Evolutionary conservation across 2,113 vertebrate genomes (phyloP).

Genomic region (Aphelocoma coerulescens): DNA sequence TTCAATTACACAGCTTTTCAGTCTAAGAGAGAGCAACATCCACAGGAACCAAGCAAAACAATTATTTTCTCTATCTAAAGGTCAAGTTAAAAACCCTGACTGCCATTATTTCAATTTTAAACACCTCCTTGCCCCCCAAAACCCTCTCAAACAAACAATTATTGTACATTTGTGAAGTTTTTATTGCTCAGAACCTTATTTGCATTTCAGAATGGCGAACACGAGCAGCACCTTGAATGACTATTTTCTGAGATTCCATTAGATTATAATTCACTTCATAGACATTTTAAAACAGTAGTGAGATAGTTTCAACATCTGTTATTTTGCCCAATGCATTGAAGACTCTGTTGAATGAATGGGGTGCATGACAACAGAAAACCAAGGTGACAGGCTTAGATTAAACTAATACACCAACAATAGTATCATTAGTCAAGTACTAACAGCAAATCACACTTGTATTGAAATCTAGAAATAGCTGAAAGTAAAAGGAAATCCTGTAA

Average conservation of each 20-base stretch:
- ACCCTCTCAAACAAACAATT: neutral
- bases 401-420: conserved; percentile 49
- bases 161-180: neutral
- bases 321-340: conserved; percentile 3
- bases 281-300: neutral
- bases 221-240: neutral
- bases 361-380: conserved; percentile 23
- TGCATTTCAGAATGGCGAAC: neutral
- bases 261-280: neutral
- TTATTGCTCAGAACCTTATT: neutral
- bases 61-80: conserved; percentile 8
- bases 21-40: neutral
- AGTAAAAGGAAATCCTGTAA: conserved; percentile 14
- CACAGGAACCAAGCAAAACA: neutral
- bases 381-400: conserved; percentile 48
- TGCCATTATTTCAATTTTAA: conserved; percentile 8
- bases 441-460: conserved; percentile 28
- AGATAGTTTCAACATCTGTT: conserved; percentile 15
- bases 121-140: neutral
- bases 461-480: conserved; percentile 47
- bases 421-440: conserved; percentile 59
- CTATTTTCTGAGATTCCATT: neutral
- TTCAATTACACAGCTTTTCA: conserved; percentile 6
- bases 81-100: neutral
- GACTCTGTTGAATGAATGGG: neutral